These are phyloP conservation scores for Callocephalon fimbriatum DNA, from an alignment of 2,113 vertebrate species.

Conservation along the genomic window DNA sequence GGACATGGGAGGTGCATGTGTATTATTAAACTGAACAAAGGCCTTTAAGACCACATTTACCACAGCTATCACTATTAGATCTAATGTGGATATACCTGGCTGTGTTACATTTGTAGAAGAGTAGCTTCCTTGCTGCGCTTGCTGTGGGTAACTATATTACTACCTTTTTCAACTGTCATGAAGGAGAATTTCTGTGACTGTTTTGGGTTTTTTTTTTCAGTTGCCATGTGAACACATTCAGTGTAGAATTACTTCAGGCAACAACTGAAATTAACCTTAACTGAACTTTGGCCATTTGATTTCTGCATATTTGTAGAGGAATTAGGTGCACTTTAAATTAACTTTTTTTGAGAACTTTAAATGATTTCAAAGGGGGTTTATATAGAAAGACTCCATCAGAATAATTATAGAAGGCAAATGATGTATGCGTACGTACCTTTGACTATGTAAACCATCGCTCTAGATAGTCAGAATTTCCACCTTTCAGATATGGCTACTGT, in stretches of 20 bases:
- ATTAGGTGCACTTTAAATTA: neutral
- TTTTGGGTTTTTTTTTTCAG: neutral
- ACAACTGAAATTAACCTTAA: neutral
- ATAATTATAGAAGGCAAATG: neutral
- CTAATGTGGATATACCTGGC: neutral
- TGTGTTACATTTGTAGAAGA: neutral
- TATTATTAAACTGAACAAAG: neutral
- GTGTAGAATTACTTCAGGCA: neutral
- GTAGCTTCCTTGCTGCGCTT: neutral
- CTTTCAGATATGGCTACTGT: neutral
- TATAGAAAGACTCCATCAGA: neutral
- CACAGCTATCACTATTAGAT: neutral
- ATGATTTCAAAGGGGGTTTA: neutral
- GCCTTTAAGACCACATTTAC: neutral
- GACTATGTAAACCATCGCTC: neutral
- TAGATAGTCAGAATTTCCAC: neutral
- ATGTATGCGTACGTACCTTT: neutral
- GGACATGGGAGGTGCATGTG: rapidly evolving
- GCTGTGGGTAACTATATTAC: neutral
- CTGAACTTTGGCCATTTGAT: neutral
- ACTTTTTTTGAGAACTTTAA: neutral
- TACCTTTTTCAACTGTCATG: neutral
- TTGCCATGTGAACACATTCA: neutral
- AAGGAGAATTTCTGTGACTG: neutral
- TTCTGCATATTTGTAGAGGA: neutral